phyloP scores from a whole-genome alignment of 2,113 vertebrate species.

The Amia ocellicauda region DNA sequence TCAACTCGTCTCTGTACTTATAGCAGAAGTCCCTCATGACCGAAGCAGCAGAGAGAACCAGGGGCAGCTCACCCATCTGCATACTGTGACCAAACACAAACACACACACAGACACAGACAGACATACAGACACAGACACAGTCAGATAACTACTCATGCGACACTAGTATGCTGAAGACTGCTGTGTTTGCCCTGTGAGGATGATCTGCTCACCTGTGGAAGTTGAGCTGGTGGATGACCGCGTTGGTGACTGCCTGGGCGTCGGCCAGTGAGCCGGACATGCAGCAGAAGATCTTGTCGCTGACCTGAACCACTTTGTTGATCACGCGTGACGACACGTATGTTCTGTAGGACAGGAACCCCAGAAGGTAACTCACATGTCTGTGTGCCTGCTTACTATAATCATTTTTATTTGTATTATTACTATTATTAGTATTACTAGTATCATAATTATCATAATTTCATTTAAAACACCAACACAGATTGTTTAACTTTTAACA shows the following conservation, averaged over 20 bases:
- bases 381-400: neutral
- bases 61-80: slow-evolving; percentile 60
- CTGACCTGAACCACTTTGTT: slow-evolving; percentile 69
- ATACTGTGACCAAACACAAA: slow-evolving; percentile 35
- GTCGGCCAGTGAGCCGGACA: slow-evolving; percentile 59
- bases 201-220: slow-evolving; percentile 54
- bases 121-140: neutral
- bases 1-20: slow-evolving; percentile 56
- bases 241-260: slow-evolving; percentile 59
- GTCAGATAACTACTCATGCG: neutral
- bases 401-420: too few relatives aligned
- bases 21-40: slow-evolving; percentile 60
- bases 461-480: too few relatives aligned
- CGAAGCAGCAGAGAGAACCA: slow-evolving; percentile 57
- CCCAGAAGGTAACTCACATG: neutral
- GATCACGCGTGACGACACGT: slow-evolving; percentile 56
- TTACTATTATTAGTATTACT: too few relatives aligned
- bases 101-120: neutral
- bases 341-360: slow-evolving; percentile 36
- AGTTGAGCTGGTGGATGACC: slow-evolving; percentile 58
- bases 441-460: too few relatives aligned
- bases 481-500: too few relatives aligned
- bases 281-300: slow-evolving; percentile 67
- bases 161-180: too few relatives aligned
- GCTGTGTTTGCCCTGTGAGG: too few relatives aligned